Evolutionary conservation across 2,888 invertebrate genomes (phyloP).

Genomic region (Entomobrya proxima): DNA sequence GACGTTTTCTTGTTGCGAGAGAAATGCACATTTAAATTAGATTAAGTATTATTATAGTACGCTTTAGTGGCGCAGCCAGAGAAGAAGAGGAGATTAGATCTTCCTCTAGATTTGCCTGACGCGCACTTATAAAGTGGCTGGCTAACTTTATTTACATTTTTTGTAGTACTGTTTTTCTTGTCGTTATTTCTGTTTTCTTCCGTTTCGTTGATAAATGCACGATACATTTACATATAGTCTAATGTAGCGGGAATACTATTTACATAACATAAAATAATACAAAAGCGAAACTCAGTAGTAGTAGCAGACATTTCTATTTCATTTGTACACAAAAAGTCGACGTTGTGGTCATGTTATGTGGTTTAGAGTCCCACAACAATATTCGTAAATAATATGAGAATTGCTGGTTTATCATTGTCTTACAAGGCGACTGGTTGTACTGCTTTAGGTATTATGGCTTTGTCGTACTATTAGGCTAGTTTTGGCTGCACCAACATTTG

Average conservation of each 20-base stretch:
- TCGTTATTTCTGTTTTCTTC: constrained; percentile 33
- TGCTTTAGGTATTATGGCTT: background rate
- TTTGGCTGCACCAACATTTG: background rate
- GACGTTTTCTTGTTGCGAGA: background rate
- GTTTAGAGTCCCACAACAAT: constrained; percentile 32
- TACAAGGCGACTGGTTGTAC: background rate
- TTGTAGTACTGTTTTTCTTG: constrained; percentile 13
- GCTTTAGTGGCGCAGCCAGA: constrained; percentile 40
- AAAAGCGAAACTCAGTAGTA: background rate
- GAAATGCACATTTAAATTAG: constrained; percentile 59
- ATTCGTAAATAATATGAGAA: constrained; percentile 42
- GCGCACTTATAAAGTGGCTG: constrained; percentile 30
- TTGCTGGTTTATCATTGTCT: background rate
- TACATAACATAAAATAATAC: background rate
- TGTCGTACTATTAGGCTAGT: constrained; percentile 10
- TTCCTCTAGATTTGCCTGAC: constrained; percentile 31
- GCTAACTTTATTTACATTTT: constrained; percentile 44
- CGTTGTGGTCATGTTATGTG: constrained; percentile 57
- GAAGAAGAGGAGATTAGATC: constrained; percentile 13
- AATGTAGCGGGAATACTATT: background rate
- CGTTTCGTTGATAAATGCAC: background rate
- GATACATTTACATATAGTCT: background rate
- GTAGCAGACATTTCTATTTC: background rate
- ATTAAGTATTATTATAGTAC: constrained; percentile 50
- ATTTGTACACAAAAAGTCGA: constrained; percentile 25